Evolutionary conservation across 2,113 vertebrate genomes (phyloP).

Genomic region (Myodes glareolus): DNA sequence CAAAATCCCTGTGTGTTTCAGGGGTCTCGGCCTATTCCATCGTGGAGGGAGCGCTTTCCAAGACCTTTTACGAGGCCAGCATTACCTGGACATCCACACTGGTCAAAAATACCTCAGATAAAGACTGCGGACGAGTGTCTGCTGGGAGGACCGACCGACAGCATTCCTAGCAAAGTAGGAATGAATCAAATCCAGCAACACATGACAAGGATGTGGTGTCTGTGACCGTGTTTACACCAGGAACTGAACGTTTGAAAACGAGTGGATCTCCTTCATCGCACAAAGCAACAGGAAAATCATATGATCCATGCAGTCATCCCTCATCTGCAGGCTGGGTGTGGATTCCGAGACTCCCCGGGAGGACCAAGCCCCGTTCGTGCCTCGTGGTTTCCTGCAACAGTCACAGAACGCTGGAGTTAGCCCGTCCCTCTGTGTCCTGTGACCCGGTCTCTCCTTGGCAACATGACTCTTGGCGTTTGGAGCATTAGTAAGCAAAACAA

Average conservation of each 20-base stretch:
- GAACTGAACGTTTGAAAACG: neutral
- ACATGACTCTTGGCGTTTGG: no score
- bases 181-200: neutral
- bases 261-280: neutral
- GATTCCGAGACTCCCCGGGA: neutral
- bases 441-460: neutral
- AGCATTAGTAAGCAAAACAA: neutral
- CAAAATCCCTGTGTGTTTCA: neutral
- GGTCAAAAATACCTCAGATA: neutral
- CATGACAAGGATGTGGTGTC: neutral
- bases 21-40: neutral
- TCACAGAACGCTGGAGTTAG: no score
- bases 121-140: neutral
- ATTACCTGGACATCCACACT: neutral
- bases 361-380: no score
- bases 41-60: neutral
- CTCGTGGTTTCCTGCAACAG: neutral
- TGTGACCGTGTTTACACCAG: neutral
- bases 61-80: neutral
- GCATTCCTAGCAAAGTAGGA: neutral
- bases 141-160: no score
- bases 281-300: neutral
- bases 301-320: neutral
- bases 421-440: neutral
- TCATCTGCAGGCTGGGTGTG: neutral